These are phyloP conservation scores for Neoitamus cyanurus DNA, from an alignment of 2,888 invertebrate genomes.

Conservation along the genomic window DNA sequence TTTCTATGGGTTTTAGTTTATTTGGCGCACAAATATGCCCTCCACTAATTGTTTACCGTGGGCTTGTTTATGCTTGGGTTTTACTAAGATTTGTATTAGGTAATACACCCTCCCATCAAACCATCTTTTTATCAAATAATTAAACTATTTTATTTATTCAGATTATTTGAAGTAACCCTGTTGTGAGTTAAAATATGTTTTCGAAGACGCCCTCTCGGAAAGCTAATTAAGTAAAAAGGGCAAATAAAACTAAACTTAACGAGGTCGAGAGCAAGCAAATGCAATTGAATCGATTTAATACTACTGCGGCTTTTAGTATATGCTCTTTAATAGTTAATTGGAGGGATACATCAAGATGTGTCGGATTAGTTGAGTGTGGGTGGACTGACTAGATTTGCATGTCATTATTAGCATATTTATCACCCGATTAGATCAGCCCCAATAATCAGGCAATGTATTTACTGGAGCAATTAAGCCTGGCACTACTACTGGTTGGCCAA, in stretches of 20 bases:
- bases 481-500: neutral
- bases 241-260: neutral
- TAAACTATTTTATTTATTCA: too few species aligned
- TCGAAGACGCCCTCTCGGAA: too few species aligned
- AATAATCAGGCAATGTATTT: neutral
- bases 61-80: neutral
- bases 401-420: slow-evolving; percentile 5
- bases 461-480: neutral
- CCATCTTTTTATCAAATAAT: too few species aligned
- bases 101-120: neutral
- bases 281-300: neutral
- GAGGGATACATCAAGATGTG: neutral
- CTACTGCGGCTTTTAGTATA: neutral
- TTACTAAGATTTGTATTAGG: neutral
- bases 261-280: neutral
- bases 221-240: neutral
- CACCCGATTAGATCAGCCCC: neutral
- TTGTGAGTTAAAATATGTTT: too few species aligned
- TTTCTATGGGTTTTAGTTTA: neutral
- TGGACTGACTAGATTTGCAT: neutral
- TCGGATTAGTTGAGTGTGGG: neutral
- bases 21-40: neutral
- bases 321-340: neutral
- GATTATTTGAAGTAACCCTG: too few species aligned
- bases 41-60: neutral